Base-by-base conservation (phyloP, 2,888 invertebrate genomes). In the Cepaea hortensis region DNA sequence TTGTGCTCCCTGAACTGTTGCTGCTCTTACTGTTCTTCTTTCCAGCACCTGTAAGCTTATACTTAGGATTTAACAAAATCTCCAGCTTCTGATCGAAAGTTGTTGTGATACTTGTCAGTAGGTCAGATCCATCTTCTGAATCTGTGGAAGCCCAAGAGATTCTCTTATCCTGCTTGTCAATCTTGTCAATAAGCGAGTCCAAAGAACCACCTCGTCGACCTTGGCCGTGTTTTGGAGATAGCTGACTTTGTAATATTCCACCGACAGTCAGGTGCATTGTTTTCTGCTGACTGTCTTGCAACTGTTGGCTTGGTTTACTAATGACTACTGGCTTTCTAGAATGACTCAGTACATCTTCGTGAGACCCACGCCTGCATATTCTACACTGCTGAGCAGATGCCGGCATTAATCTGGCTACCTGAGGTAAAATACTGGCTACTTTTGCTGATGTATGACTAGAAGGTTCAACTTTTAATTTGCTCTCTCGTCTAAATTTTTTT, bases 161-260 rank as follows among this genome's bases (percentile, higher is more conserved):
- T 35, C 92, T 86, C 76, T 90, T 91, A 68, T 93, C 93, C 18
- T 91, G 87, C 80, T 90, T 90, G 70, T 93, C 93, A 77, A 93
- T 91, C 84, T 92, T 89, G 88, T 96, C 96, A 89, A 96, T 95
- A 20, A 96, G 92, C 2, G 96, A 96, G 91, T 96, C 96, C 88
- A 96, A 93, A 61, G 96, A 96, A 50, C 96, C 96, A 86, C 95
- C 95, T 83, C 95, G 88, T 70, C 62, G 50, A 35, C 83, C 88
- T n/a, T 73, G 89, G 89, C 68, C 90, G 88, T 72, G 7, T n/a
- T 84, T 77, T 65, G 84, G 4, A 20, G 87, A 87, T 20, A 55
- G 5, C 18, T 84, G 84, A 6, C 84, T 79, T 3, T 75, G 73
- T 18, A 72, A 73, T 18, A 84, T 80, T 23, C 23, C 84, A 80